Conservation (phyloP, 35 echinoderm and acorn worm species). For the Strongylocentrotus purpuratus region DNA sequence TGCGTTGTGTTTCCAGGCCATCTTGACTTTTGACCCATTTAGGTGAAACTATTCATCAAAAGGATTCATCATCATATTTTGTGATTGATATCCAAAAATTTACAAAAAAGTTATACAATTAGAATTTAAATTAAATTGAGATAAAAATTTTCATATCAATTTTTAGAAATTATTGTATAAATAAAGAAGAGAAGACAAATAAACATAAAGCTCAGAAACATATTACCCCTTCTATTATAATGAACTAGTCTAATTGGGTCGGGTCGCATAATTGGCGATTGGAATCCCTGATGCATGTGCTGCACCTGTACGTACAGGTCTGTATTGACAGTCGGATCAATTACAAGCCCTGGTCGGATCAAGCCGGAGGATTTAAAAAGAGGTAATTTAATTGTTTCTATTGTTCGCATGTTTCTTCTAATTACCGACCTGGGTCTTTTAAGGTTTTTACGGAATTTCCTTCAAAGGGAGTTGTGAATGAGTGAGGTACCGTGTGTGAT, state of each 20-base stretch:
- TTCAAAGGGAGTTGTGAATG: no score
- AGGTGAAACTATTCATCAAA: not conserved
- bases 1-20: not conserved
- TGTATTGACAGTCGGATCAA: not conserved
- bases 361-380: no score
- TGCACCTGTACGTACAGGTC: not conserved
- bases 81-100: not conserved
- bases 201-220: not conserved
- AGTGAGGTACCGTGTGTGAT: no score
- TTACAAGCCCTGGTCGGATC: no score
- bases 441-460: no score
- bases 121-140: not conserved
- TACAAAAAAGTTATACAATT: not conserved
- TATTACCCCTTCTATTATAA: not conserved
- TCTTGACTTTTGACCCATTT: not conserved
- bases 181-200: no score
- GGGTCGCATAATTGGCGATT: not conserved
- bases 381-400: no score
- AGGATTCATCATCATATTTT: not conserved
- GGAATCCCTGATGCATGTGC: not conserved
- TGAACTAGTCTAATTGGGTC: not conserved
- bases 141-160: not conserved
- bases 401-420: no score
- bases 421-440: no score
- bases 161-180: not conserved